Base-by-base conservation (phyloP, 1,140 invertebrate genomes). In the Mycetomoellerius zeteki region DNA sequence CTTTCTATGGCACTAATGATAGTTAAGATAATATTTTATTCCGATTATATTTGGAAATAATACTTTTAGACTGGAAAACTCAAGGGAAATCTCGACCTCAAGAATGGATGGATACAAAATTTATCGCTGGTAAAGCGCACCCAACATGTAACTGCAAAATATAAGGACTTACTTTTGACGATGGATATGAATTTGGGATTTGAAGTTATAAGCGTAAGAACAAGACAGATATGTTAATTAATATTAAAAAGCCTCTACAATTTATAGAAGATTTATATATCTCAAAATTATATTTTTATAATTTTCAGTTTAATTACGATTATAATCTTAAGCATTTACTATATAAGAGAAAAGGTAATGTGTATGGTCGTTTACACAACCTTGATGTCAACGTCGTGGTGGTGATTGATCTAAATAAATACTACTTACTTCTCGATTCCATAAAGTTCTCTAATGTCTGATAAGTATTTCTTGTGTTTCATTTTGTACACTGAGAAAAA, bases 141-240 rank as follows among this genome's bases (percentile, higher is more conserved):
- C 1, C 69, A 80, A 0, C 56, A 85, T 2, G 73, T 88, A 3
- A 37, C 47, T 12, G 8, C 88, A 3, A 47, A 21, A 2, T 92
- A 89, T 54, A n/a, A 30, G 2, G 30, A 91, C 1, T 88, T 86
- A 33, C 19, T 33, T 12, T 1, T 92, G 0, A 69, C 47, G 0
- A 2, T 92, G 3, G 87, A 93, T 71, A 24, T 88, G 6, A 77
- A 60, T 47, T n/a, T 94, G 2, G 88, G 86, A 77, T 93, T 90
- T 73, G 56, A 93, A 0, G 19, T 76, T 10, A 62, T 93, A 2
- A 60, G 82, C 2, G 93, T 93, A 85, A 92, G 89, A 71, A 69
- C 67, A 30, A 71, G 3, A 62, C 1, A 52, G 50, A 43, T 14
- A 6, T 33, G 8, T 3, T 5, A 30, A 21, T 43, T 5, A 30